phyloP scores from a whole-genome alignment of 2,888 invertebrate genomes.

The Aspidapion aeneum region DNA sequence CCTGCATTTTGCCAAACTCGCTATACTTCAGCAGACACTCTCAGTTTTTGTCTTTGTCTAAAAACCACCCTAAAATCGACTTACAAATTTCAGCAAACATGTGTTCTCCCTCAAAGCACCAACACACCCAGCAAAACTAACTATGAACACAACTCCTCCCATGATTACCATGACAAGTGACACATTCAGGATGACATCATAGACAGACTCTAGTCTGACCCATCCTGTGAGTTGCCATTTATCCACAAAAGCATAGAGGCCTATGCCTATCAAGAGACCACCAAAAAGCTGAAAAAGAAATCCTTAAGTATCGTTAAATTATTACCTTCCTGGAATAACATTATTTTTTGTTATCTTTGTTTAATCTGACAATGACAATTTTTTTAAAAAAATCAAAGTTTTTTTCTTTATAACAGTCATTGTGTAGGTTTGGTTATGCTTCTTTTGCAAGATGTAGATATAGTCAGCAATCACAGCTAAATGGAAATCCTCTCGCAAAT shows the following conservation, averaged over 20 bases:
- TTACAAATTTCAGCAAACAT: slow-evolving; percentile 85
- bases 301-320: background rate
- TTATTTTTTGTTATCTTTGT: background rate
- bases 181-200: slow-evolving; percentile 87
- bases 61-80: too few relatives aligned
- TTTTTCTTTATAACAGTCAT: too few relatives aligned
- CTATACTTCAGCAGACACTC: too few relatives aligned
- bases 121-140: slow-evolving; percentile 92
- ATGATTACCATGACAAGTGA: slow-evolving; percentile 87
- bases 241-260: slow-evolving; percentile 88
- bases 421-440: too few relatives aligned
- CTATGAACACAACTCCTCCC: slow-evolving; percentile 87
- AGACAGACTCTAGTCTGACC: slow-evolving; percentile 79
- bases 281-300: slow-evolving; percentile 73
- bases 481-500: too few relatives aligned
- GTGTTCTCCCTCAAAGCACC: slow-evolving; percentile 90
- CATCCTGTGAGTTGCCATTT: slow-evolving; percentile 89
- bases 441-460: too few relatives aligned
- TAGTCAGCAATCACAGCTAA: too few relatives aligned
- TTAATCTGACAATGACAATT: background rate
- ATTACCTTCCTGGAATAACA: background rate
- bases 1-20: too few relatives aligned
- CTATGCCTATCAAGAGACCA: slow-evolving; percentile 80
- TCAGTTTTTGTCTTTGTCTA: too few relatives aligned
- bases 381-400: too few relatives aligned